Base-by-base conservation (phyloP, 1,140 invertebrate genomes). In the Polypedilum pembai region DNA sequence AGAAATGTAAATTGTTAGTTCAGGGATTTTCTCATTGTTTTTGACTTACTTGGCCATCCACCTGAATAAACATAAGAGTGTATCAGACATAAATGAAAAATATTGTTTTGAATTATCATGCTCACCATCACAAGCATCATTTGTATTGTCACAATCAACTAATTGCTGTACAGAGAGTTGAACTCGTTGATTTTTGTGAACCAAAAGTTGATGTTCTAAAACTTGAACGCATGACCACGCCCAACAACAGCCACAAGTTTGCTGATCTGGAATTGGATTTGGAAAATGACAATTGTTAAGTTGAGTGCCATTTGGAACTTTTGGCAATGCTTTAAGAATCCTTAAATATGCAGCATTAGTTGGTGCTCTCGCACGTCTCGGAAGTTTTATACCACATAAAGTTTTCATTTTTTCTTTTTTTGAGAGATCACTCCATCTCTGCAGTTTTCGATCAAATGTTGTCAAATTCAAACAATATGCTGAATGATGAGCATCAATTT, bases 11-110 rank as follows among this genome's bases (percentile, higher is more conserved):
- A n/a, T 56, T 56, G n/a, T 33, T 33, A 33, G 24, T 33, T 33
- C 24, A 33, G 24, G 24, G 24, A 33, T 33, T 33, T 33, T 33
- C 24, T 33, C 24, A 33, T 33, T 33, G 24, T 33, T 33, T 12
- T 45, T 45, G 8, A 56, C 45, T 56, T 56, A 56, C 45, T 56
- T 56, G 45, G 45, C 45, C 45, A 56, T 56, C 45, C 45, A 56
- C 24, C 24, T 33, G 24, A 33, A 33, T 33, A 33, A 33, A 33
- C 24, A 33, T 3, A 33, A 33, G 24, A 33, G 24, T 33, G n/a
- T 33, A 3, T 33, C 5, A 3, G 24, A 33, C 24, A 33, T 33
- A 33, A 33, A 33, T 3, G 1, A 33, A 33, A 33, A 3, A 33
- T 5, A 33, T 33, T 5, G 5, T 33, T 33, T 5, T 33, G 24